Percentiles rank a stretch among this genome's conserved stretches.
Evolutionary conservation across 2,113 vertebrate species (phyloP).

Genomic region (Salvelinus fontinalis): DNA sequence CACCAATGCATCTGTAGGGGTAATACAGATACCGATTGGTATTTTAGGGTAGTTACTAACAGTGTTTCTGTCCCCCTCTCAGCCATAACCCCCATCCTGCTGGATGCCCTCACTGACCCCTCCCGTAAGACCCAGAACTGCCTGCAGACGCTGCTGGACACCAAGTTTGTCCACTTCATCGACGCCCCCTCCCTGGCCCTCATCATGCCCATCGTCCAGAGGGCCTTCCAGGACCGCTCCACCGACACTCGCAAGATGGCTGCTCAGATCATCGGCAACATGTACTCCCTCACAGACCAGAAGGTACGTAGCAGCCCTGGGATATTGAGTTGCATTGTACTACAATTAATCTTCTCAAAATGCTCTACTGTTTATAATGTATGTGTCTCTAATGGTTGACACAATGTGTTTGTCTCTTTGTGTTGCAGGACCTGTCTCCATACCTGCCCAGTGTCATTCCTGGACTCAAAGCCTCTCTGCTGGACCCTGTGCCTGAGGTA

Average conservation of each 20-base stretch:
- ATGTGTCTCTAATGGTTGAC: neutral
- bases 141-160: constrained; percentile 94
- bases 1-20: neutral
- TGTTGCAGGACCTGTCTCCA: constrained; percentile 88
- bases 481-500: constrained; percentile 97
- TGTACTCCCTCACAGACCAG: constrained; percentile 98
- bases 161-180: constrained; percentile 98
- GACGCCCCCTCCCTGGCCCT: constrained; percentile 95
- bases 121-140: constrained; percentile 93
- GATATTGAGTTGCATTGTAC: too few species aligned
- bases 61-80: constrained; percentile 15
- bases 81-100: constrained; percentile 93
- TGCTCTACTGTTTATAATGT: neutral
- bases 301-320: constrained; percentile 75
- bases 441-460: constrained; percentile 97
- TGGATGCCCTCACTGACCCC: constrained; percentile 95
- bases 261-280: constrained; percentile 98
- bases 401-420: neutral
- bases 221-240: constrained; percentile 97
- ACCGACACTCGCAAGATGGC: constrained; percentile 99
- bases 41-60: neutral
- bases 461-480: constrained; percentile 90
- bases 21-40: neutral
- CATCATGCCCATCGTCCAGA: constrained; percentile 98
- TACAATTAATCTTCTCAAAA: neutral